Base-by-base conservation (phyloP, 2,888 invertebrate genomes). In the Drosophila seclusa region DNA sequence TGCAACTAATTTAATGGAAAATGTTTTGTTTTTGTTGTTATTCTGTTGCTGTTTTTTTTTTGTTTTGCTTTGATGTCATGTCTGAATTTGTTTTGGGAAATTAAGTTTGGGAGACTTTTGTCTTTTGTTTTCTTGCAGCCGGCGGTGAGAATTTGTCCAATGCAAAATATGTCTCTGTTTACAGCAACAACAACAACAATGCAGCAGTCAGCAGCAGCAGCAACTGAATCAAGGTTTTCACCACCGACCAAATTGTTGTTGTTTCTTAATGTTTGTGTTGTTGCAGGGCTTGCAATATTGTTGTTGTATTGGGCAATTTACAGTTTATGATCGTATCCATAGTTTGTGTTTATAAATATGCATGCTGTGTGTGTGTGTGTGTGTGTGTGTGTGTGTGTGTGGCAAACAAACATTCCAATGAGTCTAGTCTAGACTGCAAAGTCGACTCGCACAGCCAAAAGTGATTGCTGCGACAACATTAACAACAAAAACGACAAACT, bases 41-140 rank as follows among this genome's bases (percentile, higher is more conserved):
- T 32, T 32, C 32, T 10, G 48, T 38, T 66, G 29, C 65, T 73
- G 54, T 63, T 40, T 53, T 73, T 58, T 61, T 36, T 49, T 29
- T 59, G 38, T 32, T 54, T 50, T 55, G 45, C 31, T 64, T 55
- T 68, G 53, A 68, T 66, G 60, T 31, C 58, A 48, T 69, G 80
- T 69, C 75, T 67, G 76, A 87, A 87, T 82, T 82, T 85, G 80
- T 87, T 87, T 84, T 87, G 85, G 71, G 87, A 87, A 83, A 72
- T 81, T 78, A 84, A 70, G 69, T 61, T 45, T 68, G 82, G 79
- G 36, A 68, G 52, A 59, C 63, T 71, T 66, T 81, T 48, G 58
- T 60, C 60, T 70, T 48, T 45, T 60, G 62, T 60, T 53, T 48
- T 59, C 24, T 59, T 54, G 53, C 31, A 53, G 50, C 42, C 52